These are phyloP conservation scores for Gibbula magus DNA, from an alignment of 2,888 invertebrate genomes.

Conservation along the genomic window DNA sequence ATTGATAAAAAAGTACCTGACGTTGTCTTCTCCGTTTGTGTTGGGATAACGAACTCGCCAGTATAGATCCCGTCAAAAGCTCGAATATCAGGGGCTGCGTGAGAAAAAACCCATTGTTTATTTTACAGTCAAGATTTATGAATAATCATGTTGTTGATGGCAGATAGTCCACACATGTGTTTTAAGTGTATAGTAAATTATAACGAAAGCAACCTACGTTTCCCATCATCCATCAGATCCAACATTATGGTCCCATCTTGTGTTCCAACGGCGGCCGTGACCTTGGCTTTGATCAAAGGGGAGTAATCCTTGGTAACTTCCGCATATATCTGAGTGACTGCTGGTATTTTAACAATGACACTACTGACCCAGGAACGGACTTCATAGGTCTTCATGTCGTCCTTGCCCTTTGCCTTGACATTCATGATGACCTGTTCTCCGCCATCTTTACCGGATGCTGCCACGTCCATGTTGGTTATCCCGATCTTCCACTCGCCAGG, in stretches of 20 bases:
- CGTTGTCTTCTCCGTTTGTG: no score
- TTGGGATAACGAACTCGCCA: background rate
- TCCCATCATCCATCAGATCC: background rate
- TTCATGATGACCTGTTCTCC: background rate
- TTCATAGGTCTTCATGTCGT: background rate
- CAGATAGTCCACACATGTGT: no score
- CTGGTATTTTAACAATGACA: background rate
- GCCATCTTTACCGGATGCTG: background rate
- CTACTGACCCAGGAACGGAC: background rate
- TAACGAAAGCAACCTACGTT: background rate
- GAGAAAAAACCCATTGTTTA: no score
- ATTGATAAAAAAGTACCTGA: no score
- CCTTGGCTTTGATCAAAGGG: conserved; percentile 5
- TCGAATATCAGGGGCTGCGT: background rate
- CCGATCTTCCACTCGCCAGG: background rate
- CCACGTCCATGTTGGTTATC: background rate
- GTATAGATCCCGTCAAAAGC: background rate
- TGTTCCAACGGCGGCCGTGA: background rate
- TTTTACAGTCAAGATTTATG: no score
- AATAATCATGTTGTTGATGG: no score
- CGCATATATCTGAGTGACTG: background rate
- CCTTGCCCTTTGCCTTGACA: background rate
- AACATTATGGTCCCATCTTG: background rate
- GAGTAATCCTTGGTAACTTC: background rate
- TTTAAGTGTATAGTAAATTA: no score